These are phyloP conservation scores for Pollenia labialis DNA, from an alignment of 2,888 invertebrate genomes.

Conservation along the genomic window DNA sequence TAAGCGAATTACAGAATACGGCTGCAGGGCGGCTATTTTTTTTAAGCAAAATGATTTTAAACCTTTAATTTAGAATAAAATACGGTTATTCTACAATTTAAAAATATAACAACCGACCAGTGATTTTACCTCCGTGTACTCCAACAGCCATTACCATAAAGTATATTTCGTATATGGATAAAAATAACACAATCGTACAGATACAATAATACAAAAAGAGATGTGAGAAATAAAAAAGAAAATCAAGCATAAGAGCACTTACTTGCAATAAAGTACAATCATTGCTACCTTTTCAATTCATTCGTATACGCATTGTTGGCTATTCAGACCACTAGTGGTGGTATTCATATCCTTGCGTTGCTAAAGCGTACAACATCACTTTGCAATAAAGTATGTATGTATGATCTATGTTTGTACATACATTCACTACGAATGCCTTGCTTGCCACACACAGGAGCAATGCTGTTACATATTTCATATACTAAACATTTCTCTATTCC, in stretches of 20 bases:
- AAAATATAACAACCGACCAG: no score
- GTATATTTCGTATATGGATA: conserved; percentile 3
- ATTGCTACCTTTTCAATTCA: conserved; percentile 57
- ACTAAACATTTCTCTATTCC: conserved; percentile 17
- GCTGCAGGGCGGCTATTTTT: no score
- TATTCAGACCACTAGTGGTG: conserved; percentile 55
- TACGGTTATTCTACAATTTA: no score
- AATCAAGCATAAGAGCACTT: conserved; percentile 47
- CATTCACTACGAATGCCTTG: not conserved
- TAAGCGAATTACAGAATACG: no score
- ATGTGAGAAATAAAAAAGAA: not conserved
- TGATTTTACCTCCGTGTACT: not conserved
- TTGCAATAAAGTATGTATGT: not conserved
- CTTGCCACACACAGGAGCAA: conserved; percentile 19
- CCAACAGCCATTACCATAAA: not conserved
- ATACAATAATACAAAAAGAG: conserved; percentile 7
- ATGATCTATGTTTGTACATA: not conserved
- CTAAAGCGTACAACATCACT: not conserved
- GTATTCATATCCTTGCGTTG: conserved; percentile 3
- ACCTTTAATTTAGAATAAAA: no score
- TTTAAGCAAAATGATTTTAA: no score
- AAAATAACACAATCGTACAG: not conserved
- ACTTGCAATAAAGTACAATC: conserved; percentile 52
- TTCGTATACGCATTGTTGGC: conserved; percentile 66
- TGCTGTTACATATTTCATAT: conserved; percentile 13